Evolutionary conservation across 2,888 invertebrate genomes (phyloP).

Genomic region (Lordiphosa andalusiaca): DNA sequence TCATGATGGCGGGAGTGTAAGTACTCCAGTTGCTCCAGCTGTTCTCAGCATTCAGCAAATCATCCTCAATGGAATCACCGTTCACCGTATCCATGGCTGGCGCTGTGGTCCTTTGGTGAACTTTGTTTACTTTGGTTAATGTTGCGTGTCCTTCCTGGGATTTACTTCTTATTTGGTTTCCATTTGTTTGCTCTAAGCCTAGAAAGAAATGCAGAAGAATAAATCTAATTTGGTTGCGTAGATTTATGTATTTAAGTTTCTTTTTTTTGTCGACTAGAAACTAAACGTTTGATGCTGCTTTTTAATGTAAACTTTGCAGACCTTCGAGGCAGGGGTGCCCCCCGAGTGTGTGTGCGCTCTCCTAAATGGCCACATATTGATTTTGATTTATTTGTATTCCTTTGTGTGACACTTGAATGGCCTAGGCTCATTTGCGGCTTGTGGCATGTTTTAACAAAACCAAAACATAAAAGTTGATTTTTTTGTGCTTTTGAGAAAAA

Average conservation of each 20-base stretch:
- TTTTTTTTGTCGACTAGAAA: constrained; percentile 21
- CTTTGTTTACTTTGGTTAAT: constrained; percentile 51
- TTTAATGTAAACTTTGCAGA: constrained; percentile 41
- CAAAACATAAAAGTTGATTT: constrained; percentile 18
- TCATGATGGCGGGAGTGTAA: constrained; percentile 46
- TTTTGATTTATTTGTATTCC: constrained; percentile 35
- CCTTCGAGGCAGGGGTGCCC: background rate
- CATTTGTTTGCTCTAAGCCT: constrained; percentile 57
- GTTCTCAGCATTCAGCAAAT: constrained; percentile 30
- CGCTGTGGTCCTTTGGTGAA: constrained; percentile 13
- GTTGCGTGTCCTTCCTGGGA: constrained; percentile 49
- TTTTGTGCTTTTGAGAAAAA: constrained; percentile 15
- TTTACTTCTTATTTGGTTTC: constrained; percentile 57
- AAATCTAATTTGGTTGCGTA: constrained; percentile 55
- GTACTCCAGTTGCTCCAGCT: constrained; percentile 64
- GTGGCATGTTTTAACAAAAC: constrained; percentile 7
- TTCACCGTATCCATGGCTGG: constrained; percentile 31
- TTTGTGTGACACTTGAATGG: constrained; percentile 22
- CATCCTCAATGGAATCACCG: constrained; percentile 20
- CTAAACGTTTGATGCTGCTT: constrained; percentile 33
- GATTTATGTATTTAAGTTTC: constrained; percentile 24
- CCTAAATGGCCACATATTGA: constrained; percentile 26
- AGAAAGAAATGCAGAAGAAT: constrained; percentile 39
- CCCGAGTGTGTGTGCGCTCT: constrained; percentile 6
- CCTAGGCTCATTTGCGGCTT: constrained; percentile 17